A percentile compares a stretch with the other conserved stretches of the same genome.
phyloP scores from a whole-genome alignment of 2,888 invertebrate genomes.

The Apantesis nais region DNA sequence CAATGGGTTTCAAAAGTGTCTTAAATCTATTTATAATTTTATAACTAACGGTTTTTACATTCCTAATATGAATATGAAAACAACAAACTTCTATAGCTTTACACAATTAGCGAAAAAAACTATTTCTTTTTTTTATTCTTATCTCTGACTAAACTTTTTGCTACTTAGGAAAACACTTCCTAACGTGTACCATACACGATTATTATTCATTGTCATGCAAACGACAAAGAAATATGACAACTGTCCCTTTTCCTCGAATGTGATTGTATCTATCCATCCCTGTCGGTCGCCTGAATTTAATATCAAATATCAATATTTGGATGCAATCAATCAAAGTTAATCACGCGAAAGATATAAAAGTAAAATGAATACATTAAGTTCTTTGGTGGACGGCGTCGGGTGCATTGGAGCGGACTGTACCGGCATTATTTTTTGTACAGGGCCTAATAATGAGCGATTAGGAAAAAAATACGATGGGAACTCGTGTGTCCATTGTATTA shows the following conservation, averaged over 20 bases:
- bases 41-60: conserved; percentile 3
- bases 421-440: conserved; percentile 67
- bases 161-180: conserved; percentile 53
- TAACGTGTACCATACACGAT: conserved; percentile 58
- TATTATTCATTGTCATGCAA: conserved; percentile 64
- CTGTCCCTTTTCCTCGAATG: conserved; percentile 45
- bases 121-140: conserved; percentile 41
- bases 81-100: conserved; percentile 21
- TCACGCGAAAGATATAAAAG: conserved; percentile 84
- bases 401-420: conserved; percentile 67
- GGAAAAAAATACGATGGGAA: conserved; percentile 69
- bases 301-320: conserved; percentile 83
- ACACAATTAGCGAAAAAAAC: conserved; percentile 20
- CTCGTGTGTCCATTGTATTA: conserved; percentile 68
- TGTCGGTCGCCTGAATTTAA: conserved; percentile 65
- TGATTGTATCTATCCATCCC: conserved; percentile 49
- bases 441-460: conserved; percentile 78
- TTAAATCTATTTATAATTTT: conserved; percentile 25
- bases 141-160: conserved; percentile 31
- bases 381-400: conserved; percentile 69
- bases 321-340: conserved; percentile 85
- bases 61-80: conserved; percentile 19
- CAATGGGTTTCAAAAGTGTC: conserved; percentile 14
- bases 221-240: conserved; percentile 47
- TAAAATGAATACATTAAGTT: conserved; percentile 82